Base-by-base conservation (phyloP, 2,797 vertebrate species). In the Coracias cyanogaster region DNA sequence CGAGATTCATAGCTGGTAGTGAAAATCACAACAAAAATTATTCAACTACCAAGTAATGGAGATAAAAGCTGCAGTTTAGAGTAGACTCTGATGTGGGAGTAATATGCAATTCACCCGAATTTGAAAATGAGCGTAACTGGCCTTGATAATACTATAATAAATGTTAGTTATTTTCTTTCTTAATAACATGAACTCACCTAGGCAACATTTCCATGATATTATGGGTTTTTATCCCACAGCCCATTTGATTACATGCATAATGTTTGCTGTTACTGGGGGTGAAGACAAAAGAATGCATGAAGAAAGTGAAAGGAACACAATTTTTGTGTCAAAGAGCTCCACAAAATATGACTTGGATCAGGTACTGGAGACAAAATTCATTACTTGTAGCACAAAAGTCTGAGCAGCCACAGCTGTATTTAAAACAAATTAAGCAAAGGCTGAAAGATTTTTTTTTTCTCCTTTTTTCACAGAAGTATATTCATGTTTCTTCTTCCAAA, bases 131-230 rank as follows among this genome's bases (percentile, higher is more conserved):
- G 52, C 41, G 73, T 73, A 93, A 92, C 31, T 95, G 64, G 51
- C 9, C 58, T 86, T 85, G 24, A 39, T 33, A 77, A 64, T 71
- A 86, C 9, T 88, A 15, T 65, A 93, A 86, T 86, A 94, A 95
- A 76, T 87, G 51, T 80, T 82, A 45, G 15, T 41, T 93, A 26
- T 69, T 96, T 96, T 95, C 81, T 92, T 94, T 94, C 89, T 82
- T 92, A 79, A 62, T 69, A 79, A 67, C 33, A 26, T 87, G 57
- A 92, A 89, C 66, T 96, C 92, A 90, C n/a, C 33, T 66, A 90
- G 41, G 60, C 81, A 91, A 86, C 61, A 88, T 89, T 96, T 72
- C 15, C 35, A 21, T 43, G 18, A 57, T 90, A 48, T 33, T 78
- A 62, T 12, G 35, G 86, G 81, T 55, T 97, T 77, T 91, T 88